phyloP scores from a whole-genome alignment of 2,888 invertebrate genomes.

The Troglohyphantes excavatus region DNA sequence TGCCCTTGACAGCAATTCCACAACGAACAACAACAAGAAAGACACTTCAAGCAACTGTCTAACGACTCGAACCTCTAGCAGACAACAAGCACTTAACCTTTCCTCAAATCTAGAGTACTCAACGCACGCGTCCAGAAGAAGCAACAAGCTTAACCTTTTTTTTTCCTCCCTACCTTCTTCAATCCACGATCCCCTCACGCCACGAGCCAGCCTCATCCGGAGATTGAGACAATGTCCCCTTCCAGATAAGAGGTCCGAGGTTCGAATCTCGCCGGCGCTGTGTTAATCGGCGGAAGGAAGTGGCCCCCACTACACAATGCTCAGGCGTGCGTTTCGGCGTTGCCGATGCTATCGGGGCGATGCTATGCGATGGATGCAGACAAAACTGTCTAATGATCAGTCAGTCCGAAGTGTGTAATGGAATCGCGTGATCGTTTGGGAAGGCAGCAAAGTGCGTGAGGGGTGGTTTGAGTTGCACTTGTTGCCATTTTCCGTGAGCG shows the following conservation, averaged over 20 bases:
- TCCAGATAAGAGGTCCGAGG: slow-evolving; percentile 54
- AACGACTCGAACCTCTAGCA: background rate
- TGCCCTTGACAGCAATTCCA: slow-evolving; percentile 12
- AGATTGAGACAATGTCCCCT: slow-evolving; percentile 66
- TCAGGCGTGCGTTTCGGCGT: slow-evolving; percentile 54
- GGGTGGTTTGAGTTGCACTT: slow-evolving; percentile 29
- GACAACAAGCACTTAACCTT: slow-evolving; percentile 45
- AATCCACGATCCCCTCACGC: too few relatives aligned
- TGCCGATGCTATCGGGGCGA: slow-evolving; percentile 18
- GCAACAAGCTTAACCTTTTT: slow-evolving; percentile 64
- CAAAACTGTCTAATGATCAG: slow-evolving; percentile 66
- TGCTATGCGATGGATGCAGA: slow-evolving; percentile 30
- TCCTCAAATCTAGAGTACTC: slow-evolving; percentile 6
- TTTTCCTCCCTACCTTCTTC: too few relatives aligned
- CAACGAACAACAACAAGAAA: background rate
- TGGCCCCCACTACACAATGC: slow-evolving; percentile 62
- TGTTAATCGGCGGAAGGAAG: slow-evolving; percentile 17
- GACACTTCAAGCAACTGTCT: too few relatives aligned
- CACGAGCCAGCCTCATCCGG: background rate
- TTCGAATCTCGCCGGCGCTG: background rate
- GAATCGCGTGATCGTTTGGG: slow-evolving; percentile 54
- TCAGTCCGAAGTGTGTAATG: too few relatives aligned
- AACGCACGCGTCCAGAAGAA: slow-evolving; percentile 38
- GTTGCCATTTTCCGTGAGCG: slow-evolving; percentile 32
- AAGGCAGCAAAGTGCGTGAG: slow-evolving; percentile 1